Evolutionary conservation across 1,140 invertebrate species (phyloP).

Genomic region (Aleiodes sp.): DNA sequence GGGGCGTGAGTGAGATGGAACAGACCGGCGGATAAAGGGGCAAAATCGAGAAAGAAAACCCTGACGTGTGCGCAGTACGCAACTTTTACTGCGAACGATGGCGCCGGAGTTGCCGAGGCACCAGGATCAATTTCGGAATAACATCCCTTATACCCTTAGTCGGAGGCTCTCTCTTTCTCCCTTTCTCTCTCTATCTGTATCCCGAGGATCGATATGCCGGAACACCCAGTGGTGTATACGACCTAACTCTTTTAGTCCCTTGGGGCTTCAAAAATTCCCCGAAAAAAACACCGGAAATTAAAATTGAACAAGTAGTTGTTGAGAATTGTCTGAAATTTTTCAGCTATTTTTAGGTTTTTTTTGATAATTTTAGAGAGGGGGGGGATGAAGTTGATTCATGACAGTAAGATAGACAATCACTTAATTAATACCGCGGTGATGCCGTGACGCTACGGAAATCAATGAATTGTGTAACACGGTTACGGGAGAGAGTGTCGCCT

Average conservation of each 20-base stretch:
- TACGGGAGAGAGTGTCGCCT: conserved; percentile 34
- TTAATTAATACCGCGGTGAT: not conserved
- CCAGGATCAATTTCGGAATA: conserved; percentile 64
- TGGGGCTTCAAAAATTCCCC: not conserved
- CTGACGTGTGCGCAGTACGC: conserved; percentile 61
- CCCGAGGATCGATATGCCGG: conserved; percentile 15
- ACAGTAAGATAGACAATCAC: not conserved
- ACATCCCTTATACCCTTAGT: conserved; percentile 61
- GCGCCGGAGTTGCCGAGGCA: conserved; percentile 43
- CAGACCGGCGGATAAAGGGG: conserved; percentile 48
- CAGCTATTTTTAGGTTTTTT: too few species aligned
- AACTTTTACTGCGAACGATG: conserved; percentile 61
- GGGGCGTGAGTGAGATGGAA: conserved; percentile 44
- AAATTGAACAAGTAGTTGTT: too few species aligned
- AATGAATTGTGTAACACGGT: conserved; percentile 41
- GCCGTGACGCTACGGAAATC: conserved; percentile 37
- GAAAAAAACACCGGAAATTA: too few species aligned
- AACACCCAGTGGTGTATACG: not conserved
- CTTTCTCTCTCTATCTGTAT: conserved; percentile 61
- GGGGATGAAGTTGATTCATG: too few species aligned
- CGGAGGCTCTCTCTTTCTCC: too few species aligned
- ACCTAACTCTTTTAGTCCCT: not conserved
- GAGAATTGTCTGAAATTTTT: too few species aligned
- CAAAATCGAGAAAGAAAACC: conserved; percentile 37
- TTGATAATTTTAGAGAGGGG: too few species aligned